Base-by-base conservation (phyloP, 2,113 vertebrate species). In the Oryzias celebensis region DNA sequence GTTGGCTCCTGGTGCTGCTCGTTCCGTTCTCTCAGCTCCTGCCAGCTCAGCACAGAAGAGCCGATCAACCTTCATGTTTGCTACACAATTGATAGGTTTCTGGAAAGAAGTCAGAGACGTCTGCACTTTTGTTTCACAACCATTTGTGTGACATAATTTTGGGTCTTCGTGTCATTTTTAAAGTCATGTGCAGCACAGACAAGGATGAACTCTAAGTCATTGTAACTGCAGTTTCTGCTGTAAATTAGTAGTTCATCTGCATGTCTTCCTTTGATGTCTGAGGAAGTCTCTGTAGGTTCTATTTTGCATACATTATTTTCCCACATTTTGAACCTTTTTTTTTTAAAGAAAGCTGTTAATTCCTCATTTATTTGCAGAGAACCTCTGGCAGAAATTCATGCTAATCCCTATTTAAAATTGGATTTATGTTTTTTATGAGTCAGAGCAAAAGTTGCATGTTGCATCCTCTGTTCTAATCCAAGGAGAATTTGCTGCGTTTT, bases 331-430 rank as follows among this genome's bases (percentile, higher is more conserved):
- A 58, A 22, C 50, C 48, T 62, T 26, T 55, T 1, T 55, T 55
- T 68, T 58, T 14, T 60, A 14, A 31, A 43, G 49, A 45, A 45
- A 14, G 31, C 54, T 47, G 23, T 71, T 69, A 52, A 70, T 66
- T 74, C 49, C 36, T 68, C 15, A 26, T 57, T 63, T 60, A 41
- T 56, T 58, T 73, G 20, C 47, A 61, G 50, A 20, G 6, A 62
- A 61, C 53, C 42, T 42, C 44, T 16, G 46, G 45, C 53, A 50
- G 47, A 64, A 63, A 70, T 17, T 60, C 22, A 20, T 36, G 14
- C 48, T 75, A 69, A 81, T 79, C 55, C 63, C 24, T 52, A 26
- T 71, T 58, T 50, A 69, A 67, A 36, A 70, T n/a, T 53, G 72
- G 53, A 82, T 77, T 74, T 61, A 43, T 48, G 44, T 67, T 62